Evolutionary conservation across 2,888 invertebrate species (phyloP).

Genomic region (Ennomos quercinarius): DNA sequence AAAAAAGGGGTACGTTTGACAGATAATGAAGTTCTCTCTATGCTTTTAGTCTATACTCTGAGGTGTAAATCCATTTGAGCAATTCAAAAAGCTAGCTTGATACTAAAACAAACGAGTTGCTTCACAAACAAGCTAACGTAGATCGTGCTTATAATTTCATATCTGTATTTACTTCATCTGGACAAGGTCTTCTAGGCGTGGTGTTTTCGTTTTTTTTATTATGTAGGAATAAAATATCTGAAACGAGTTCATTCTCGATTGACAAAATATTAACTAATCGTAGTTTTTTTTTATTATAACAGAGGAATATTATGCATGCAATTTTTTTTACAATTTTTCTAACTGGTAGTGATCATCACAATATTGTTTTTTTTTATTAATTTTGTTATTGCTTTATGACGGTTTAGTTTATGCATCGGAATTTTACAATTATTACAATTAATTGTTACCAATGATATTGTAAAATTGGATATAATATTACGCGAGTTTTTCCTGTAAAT

Average conservation of each 20-base stretch:
- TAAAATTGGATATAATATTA: conserved; percentile 52
- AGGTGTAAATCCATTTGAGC: too few relatives aligned
- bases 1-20: too few relatives aligned
- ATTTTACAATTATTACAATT: conserved; percentile 57
- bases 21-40: too few relatives aligned
- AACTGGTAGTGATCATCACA: conserved; percentile 54
- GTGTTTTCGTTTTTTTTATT: conserved; percentile 59
- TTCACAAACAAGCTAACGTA: too few relatives aligned
- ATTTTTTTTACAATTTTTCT: conserved; percentile 26
- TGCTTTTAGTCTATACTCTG: too few relatives aligned
- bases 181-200: conserved; percentile 48
- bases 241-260: not conserved
- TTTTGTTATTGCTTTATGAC: conserved; percentile 64
- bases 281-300: conserved; percentile 49
- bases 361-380: conserved; percentile 47
- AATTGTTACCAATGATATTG: conserved; percentile 73
- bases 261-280: conserved; percentile 18
- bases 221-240: conserved; percentile 1
- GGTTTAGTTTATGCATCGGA: conserved; percentile 61
- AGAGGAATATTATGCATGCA: conserved; percentile 28
- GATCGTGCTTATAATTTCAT: too few relatives aligned
- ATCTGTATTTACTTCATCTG: conserved; percentile 33
- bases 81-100: not conserved
- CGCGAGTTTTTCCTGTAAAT: conserved; percentile 68
- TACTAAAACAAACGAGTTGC: not conserved